Conservation (phyloP, 2,113 vertebrate species). For the Onychostoma macrolepis region DNA sequence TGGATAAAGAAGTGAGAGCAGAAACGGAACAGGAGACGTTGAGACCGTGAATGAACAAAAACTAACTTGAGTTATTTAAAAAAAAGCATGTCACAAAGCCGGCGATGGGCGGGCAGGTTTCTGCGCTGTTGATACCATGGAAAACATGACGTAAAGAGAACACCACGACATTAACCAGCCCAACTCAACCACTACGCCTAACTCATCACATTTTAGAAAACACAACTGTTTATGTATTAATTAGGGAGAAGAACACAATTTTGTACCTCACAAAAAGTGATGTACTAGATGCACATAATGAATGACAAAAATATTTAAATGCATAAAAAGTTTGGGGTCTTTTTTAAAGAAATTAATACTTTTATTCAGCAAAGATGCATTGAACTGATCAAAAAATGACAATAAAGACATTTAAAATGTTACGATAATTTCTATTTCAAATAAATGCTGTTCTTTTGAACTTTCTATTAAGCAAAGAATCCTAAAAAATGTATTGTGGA, state of each 20-base stretch:
- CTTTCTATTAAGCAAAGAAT: too few species aligned
- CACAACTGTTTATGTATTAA: background rate
- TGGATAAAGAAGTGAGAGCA: slow-evolving; percentile 3
- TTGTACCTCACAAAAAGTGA: background rate
- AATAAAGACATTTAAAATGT: too few species aligned
- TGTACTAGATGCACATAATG: background rate
- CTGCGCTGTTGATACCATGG: background rate
- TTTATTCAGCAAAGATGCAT: too few species aligned
- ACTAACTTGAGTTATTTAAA: slow-evolving; percentile 18
- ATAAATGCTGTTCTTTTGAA: too few species aligned
- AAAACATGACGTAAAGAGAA: slow-evolving; percentile 29
- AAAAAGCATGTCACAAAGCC: background rate
- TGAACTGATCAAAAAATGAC: background rate
- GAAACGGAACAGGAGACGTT: slow-evolving; percentile 5
- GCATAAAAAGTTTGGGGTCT: background rate
- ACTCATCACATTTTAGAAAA: background rate
- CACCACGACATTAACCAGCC: background rate
- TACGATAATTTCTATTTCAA: too few species aligned
- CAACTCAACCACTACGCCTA: background rate
- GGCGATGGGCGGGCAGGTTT: background rate
- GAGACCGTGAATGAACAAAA: slow-evolving; percentile 18
- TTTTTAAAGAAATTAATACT: too few species aligned
- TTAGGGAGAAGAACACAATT: background rate
- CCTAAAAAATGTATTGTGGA: too few species aligned
- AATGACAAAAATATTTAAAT: background rate